phyloP scores from a whole-genome alignment of 1,140 invertebrate species.

The Cydia pomonella region DNA sequence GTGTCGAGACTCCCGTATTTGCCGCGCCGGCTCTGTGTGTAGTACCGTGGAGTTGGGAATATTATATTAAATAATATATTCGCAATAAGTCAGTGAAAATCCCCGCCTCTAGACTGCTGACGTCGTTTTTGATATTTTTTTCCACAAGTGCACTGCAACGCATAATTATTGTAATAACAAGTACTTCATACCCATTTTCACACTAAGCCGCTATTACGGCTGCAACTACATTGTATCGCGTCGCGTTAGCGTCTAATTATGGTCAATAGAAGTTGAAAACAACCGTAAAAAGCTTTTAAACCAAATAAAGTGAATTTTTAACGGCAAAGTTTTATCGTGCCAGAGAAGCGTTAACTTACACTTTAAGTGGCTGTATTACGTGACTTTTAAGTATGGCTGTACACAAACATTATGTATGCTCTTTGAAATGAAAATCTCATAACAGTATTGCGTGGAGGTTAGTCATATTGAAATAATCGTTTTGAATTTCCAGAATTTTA shows the following conservation, averaged over 20 bases:
- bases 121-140: not conserved
- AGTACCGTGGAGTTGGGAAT: too few relatives aligned
- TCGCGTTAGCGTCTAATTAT: constrained; percentile 11
- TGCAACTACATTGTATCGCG: constrained; percentile 1
- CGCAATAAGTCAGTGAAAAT: too few relatives aligned
- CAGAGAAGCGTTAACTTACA: constrained; percentile 1
- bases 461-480: not conserved
- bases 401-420: not conserved
- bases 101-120: not conserved
- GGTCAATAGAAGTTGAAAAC: constrained; percentile 10
- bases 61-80: too few relatives aligned
- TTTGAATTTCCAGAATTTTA: not conserved
- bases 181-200: not conserved
- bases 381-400: constrained; percentile 4
- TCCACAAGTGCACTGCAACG: not conserved
- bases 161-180: not conserved
- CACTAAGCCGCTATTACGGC: not conserved
- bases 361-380: constrained; percentile 20
- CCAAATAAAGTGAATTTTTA: constrained; percentile 33
- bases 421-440: not conserved
- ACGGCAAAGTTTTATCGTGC: constrained; percentile 4
- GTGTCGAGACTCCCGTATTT: too few relatives aligned
- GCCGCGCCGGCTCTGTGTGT: too few relatives aligned
- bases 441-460: not conserved
- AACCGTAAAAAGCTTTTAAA: constrained; percentile 23